Base-by-base conservation (phyloP, 2,888 invertebrate species). In the Napeogenes inachia region DNA sequence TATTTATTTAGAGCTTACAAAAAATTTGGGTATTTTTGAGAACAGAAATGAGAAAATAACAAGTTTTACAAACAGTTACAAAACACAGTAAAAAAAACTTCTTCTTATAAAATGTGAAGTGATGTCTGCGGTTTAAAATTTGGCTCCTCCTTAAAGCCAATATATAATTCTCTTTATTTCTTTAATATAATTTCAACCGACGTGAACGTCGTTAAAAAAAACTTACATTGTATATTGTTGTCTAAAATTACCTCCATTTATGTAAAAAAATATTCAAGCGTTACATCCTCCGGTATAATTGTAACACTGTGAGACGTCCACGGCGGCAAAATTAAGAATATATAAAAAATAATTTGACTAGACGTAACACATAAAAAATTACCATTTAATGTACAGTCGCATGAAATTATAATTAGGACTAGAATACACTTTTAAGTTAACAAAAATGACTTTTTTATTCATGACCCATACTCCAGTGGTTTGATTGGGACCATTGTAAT, bases 261-360 rank as follows among this genome's bases (percentile, higher is more conserved):
- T 70, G 67, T 65, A 65, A 63, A 66, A 62, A 64, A 61, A 62
- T 62, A 64, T 45, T 57, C 58, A 58, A 56, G 59, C 58, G 66
- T 62, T 50, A 13, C 56, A 33, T 45, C 4, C 33, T 59, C 35
- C 45, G 55, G 42, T 35, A 35, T 35, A 67, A 66, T 64, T 67
- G 63, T 66, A 57, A 63, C 69, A 21, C 21, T 21, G 21, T 0
- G 68, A 5, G 73, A 75, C 78, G 73, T 81, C 84, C 85, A 83
- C 81, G 83, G 80, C 79, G 78, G 80, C 76, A 78, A 84, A 68
- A 65, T 64, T 58, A 63, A 69, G 67, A 72, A 71, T 72, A 78
- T 79, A 81, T 50, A 84, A 84, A 81, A 87, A 87, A 84, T 84
- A 85, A 87, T 87, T 89, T 85, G 89, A 89, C 89, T 89, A 89